Evolutionary conservation across 1,140 invertebrate genomes (phyloP).

Genomic region (Psilanteris sp.): DNA sequence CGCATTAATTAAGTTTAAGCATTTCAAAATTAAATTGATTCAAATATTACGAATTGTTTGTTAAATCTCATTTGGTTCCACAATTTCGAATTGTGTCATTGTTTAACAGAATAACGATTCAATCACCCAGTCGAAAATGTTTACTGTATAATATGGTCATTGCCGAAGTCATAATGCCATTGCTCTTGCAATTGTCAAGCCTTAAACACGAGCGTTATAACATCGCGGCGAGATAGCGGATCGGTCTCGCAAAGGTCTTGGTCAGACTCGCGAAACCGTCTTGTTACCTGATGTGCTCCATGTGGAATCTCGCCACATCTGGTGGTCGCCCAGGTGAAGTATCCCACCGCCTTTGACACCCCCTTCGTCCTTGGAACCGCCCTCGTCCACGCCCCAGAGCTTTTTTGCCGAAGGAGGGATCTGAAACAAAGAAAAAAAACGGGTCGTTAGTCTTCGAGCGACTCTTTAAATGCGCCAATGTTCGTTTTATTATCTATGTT

Average conservation of each 20-base stretch:
- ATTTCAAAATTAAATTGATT: too few species aligned
- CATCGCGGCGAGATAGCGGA: too few species aligned
- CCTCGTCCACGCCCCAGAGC: conserved; percentile 90
- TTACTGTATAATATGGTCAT: too few species aligned
- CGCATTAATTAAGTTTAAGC: too few species aligned
- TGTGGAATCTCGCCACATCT: conserved; percentile 91
- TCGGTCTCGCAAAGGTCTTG: conserved; percentile 3
- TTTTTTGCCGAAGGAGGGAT: conserved; percentile 92
- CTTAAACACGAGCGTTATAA: too few species aligned
- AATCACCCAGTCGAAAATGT: too few species aligned
- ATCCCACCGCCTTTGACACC: conserved; percentile 82
- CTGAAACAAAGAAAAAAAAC: conserved; percentile 81
- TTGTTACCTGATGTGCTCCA: conserved; percentile 90
- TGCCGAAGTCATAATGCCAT: too few species aligned
- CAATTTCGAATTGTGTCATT: too few species aligned
- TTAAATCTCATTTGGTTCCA: too few species aligned
- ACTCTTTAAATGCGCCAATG: conserved; percentile 27
- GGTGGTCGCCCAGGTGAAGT: conserved; percentile 89
- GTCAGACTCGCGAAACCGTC: neutral
- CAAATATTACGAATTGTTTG: too few species aligned
- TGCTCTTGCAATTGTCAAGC: too few species aligned
- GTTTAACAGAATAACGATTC: too few species aligned
- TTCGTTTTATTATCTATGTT: conserved; percentile 17
- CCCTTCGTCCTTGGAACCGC: conserved; percentile 84
- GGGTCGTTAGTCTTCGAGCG: conserved; percentile 54